A percentile compares a stretch with the other conserved stretches of the same genome.
These are phyloP conservation scores for Pyrgus malvae DNA, from an alignment of 2,888 invertebrate genomes.

Conservation along the genomic window DNA sequence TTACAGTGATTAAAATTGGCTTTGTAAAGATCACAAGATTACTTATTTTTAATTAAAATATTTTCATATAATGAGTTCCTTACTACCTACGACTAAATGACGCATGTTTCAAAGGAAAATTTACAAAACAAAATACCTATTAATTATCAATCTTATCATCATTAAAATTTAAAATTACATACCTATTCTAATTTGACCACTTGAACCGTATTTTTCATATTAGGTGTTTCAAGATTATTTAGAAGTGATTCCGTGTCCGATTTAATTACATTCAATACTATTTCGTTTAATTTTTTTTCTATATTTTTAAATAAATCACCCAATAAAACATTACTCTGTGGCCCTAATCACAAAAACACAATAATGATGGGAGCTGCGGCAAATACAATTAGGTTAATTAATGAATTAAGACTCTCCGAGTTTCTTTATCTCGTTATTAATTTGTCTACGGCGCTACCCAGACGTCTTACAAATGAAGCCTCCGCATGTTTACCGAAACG, in stretches of 20 bases:
- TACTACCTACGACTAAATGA: too few relatives aligned
- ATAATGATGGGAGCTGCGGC: conserved; percentile 69
- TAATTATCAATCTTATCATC: too few relatives aligned
- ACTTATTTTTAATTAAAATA: not conserved
- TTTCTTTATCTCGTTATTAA: conserved; percentile 82
- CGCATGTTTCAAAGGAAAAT: not conserved
- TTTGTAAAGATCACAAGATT: too few relatives aligned
- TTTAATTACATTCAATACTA: too few relatives aligned
- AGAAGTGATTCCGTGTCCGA: too few relatives aligned
- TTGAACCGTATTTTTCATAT: too few relatives aligned
- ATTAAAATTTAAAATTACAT: not conserved
- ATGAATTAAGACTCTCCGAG: conserved; percentile 78
- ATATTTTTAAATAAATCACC: too few relatives aligned
- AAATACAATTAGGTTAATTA: conserved; percentile 82
- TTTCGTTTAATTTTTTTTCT: too few relatives aligned
- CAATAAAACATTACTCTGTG: conserved; percentile 40
- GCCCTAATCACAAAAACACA: conserved; percentile 55
- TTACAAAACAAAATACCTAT: not conserved
- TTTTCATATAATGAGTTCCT: not conserved
- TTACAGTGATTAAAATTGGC: too few relatives aligned
- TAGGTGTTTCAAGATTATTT: too few relatives aligned
- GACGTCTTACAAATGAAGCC: conserved; percentile 75
- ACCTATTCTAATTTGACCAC: too few relatives aligned
- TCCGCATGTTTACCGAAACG: conserved; percentile 63
- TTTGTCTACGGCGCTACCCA: conserved; percentile 70